A percentile compares a stretch with the other conserved stretches of the same genome.
Evolutionary conservation across 2,888 invertebrate genomes (phyloP).

Genomic region (Baccha elongata): DNA sequence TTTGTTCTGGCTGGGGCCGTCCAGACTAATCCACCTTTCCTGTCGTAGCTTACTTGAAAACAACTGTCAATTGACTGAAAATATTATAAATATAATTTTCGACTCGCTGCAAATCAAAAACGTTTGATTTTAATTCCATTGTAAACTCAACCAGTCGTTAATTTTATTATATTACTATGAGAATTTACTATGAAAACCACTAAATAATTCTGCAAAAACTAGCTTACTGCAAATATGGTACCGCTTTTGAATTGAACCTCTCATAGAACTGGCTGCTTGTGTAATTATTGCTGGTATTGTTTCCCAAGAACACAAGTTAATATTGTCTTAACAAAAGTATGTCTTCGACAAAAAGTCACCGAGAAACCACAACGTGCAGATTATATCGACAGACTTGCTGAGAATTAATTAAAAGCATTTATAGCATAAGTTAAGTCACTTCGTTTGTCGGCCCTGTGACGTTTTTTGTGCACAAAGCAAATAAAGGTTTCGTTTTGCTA

Average conservation of each 20-base stretch:
- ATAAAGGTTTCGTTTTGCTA: neutral
- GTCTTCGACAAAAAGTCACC: conserved; percentile 7
- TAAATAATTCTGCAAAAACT: no score
- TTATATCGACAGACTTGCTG: conserved; percentile 46
- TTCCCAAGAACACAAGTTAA: conserved; percentile 37
- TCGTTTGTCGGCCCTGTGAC: conserved; percentile 14
- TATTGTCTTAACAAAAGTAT: conserved; percentile 29
- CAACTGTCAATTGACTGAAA: no score
- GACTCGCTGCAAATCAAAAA: no score
- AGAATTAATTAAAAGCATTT: conserved; percentile 62
- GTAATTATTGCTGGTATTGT: conserved; percentile 53
- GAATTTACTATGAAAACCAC: no score
- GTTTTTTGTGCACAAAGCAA: conserved; percentile 23
- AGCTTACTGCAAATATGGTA: conserved; percentile 46
- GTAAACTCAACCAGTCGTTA: no score
- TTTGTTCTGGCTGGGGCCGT: no score
- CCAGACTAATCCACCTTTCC: no score
- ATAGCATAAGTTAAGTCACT: conserved; percentile 24
- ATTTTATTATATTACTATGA: no score
- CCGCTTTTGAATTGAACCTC: conserved; percentile 42
- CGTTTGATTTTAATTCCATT: no score
- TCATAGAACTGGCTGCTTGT: conserved; percentile 34
- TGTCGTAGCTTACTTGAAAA: no score
- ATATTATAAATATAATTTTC: no score
- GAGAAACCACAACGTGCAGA: conserved; percentile 29